Evolutionary conservation across 2,113 vertebrate species (phyloP).

Genomic region (Elephas maximus): DNA sequence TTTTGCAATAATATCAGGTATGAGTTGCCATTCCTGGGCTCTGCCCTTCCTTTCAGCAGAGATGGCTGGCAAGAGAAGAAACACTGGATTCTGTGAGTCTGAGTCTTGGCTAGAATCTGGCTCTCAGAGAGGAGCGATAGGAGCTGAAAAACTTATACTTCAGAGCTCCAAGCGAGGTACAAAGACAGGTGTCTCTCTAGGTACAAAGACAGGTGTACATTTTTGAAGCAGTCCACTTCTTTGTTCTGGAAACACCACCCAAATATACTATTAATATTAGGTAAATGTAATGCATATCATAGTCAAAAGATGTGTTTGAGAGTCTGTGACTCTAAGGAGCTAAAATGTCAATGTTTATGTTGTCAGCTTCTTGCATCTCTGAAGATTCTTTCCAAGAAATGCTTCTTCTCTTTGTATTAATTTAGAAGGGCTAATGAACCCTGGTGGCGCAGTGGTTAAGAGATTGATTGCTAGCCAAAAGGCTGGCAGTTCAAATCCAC

Average conservation of each 20-base stretch:
- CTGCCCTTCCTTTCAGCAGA: background rate
- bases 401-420: background rate
- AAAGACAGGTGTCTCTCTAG: no score
- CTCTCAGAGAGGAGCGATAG: background rate
- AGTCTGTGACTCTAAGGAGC: conserved; percentile 48
- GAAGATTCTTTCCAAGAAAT: conserved; percentile 53
- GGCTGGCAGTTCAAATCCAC: no score
- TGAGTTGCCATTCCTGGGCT: background rate
- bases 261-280: conserved; percentile 29
- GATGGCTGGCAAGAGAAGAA: background rate
- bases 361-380: conserved; percentile 1
- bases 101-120: background rate
- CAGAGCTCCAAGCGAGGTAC: background rate
- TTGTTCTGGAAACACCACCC: conserved; percentile 16
- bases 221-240: conserved; percentile 12
- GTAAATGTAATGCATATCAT: conserved; percentile 3
- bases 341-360: conserved; percentile 45
- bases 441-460: background rate
- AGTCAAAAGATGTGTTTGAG: conserved; percentile 47
- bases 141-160: background rate
- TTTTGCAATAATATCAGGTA: background rate
- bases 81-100: background rate
- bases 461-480: no score
- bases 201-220: background rate
- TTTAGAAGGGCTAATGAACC: background rate